phyloP scores from a whole-genome alignment of 2,113 vertebrate genomes.

The Odobenus rosmarus region DNA sequence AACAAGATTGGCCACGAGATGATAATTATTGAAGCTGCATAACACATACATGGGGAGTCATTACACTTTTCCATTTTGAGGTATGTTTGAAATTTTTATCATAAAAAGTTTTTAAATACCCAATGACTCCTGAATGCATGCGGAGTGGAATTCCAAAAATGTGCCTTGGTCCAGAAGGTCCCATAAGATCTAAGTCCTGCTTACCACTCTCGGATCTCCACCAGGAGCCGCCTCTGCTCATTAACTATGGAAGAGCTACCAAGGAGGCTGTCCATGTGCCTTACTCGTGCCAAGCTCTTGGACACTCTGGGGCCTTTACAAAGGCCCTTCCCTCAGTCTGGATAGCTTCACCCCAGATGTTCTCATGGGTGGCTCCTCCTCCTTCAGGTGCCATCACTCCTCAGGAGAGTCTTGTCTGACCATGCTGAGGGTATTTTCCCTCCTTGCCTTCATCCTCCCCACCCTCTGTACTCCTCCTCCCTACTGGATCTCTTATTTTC shows the following conservation, averaged over 20 bases:
- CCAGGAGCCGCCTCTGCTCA: background rate
- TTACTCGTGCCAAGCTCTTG: background rate
- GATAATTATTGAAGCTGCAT: background rate
- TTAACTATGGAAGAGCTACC: background rate
- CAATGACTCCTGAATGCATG: background rate
- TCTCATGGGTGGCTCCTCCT: fast-evolving
- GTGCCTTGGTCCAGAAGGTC: background rate
- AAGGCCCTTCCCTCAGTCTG: background rate
- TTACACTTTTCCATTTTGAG: background rate
- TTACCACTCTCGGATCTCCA: background rate
- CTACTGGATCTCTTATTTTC: background rate
- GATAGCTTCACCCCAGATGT: background rate
- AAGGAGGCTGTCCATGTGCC: fast-evolving
- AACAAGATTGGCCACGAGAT: background rate
- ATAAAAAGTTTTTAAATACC: background rate
- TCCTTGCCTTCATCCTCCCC: background rate
- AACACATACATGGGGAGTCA: background rate
- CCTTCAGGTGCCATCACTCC: background rate
- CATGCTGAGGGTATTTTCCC: background rate
- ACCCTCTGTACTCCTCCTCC: too few species aligned
- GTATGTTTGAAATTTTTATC: background rate
- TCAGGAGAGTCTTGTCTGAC: background rate
- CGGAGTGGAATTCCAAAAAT: background rate
- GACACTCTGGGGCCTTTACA: background rate
- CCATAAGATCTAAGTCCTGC: background rate